Conservation (phyloP, 92 coral and sea anemone genomes). For the Montipora capitata region DNA sequence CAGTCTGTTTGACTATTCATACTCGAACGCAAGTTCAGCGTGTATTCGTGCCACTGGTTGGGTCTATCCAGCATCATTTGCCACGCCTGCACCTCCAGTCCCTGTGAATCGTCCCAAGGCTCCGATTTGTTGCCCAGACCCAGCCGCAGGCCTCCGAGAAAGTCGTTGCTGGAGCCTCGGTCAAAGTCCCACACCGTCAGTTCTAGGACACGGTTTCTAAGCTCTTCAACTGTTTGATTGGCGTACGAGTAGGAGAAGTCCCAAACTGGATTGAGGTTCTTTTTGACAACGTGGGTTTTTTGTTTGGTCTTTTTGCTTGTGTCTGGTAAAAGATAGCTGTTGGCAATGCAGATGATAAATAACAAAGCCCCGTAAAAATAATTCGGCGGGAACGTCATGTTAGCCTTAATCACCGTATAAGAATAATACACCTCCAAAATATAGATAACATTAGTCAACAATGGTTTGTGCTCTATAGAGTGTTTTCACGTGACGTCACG, state of each 20-base stretch:
- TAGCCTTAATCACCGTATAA: no score
- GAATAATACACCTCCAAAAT: no score
- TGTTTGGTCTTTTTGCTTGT: slow-evolving; percentile 96
- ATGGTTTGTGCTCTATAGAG: no score
- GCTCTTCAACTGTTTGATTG: slow-evolving; percentile 83
- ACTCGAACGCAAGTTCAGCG: slow-evolving; percentile 89
- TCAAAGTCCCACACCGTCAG: slow-evolving; percentile 99
- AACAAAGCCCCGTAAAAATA: slow-evolving; percentile 11
- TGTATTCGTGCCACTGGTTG: slow-evolving; percentile 87
- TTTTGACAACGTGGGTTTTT: slow-evolving; percentile 89
- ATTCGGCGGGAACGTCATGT: no score
- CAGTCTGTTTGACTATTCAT: slow-evolving; percentile 90
- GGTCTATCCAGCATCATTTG: slow-evolving; percentile 89
- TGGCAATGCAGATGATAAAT: slow-evolving; percentile 33
- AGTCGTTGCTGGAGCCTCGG: slow-evolving; percentile 96
- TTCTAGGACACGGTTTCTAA: slow-evolving; percentile 95
- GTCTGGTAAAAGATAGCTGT: slow-evolving; percentile 96
- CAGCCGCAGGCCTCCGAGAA: slow-evolving; percentile 95
- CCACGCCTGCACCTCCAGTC: slow-evolving; percentile 94
- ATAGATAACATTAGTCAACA: no score
- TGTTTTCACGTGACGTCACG: no score
- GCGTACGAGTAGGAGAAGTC: slow-evolving; percentile 88
- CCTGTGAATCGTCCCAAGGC: slow-evolving; percentile 96
- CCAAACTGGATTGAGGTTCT: slow-evolving; percentile 96
- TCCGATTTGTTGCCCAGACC: slow-evolving; percentile 88